Base-by-base conservation (phyloP, 2,888 invertebrate genomes). In the Zaprionus bogoriensis region DNA sequence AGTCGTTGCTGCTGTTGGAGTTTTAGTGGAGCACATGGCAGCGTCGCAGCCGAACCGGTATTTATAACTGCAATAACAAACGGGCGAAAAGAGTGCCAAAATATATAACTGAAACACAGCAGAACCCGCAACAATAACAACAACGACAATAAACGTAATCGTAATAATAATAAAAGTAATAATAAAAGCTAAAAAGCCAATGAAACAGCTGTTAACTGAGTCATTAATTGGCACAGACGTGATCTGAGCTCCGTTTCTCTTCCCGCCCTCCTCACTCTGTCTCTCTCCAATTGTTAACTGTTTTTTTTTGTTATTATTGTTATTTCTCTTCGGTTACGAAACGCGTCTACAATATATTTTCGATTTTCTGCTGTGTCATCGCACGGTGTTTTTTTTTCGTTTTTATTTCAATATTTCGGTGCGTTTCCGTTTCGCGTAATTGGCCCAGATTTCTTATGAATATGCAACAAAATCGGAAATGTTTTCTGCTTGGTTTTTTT, bases 311-410 rank as follows among this genome's bases (percentile, higher is more conserved):
- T 32, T 30, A 22, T 53, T 47, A 12, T 48, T 55, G 54, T 68
- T 65, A 46, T 38, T 41, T 52, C n/a, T 71, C 67, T 71, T 67
- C 67, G 70, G 76, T 88, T 88, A 88, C 84, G 87, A 87, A 87
- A 88, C 65, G 67, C 62, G 58, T 71, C 25, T 38, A 42, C 50
- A 57, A 42, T 61, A 51, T 44, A 17, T 47, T 64, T 61, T 60
- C 27, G 23, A 42, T 45, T 74, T 65, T 66, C n/a, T 52, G 83
- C 80, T 63, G 74, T 41, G 67, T 79, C 77, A 72, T 67, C 28
- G 36, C 51, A 17, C 60, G 48, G 62, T 36, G 27, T 42, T 22
- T 20, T 19, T 25, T 38, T 47, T 61, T 28, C 38, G 27, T 53
- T 54, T 59, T 54, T n/a, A 22, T 32, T 63, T 63, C 44, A 3